Conservation (phyloP, 2,888 invertebrate species). For the Flabesymbios commensalis region DNA sequence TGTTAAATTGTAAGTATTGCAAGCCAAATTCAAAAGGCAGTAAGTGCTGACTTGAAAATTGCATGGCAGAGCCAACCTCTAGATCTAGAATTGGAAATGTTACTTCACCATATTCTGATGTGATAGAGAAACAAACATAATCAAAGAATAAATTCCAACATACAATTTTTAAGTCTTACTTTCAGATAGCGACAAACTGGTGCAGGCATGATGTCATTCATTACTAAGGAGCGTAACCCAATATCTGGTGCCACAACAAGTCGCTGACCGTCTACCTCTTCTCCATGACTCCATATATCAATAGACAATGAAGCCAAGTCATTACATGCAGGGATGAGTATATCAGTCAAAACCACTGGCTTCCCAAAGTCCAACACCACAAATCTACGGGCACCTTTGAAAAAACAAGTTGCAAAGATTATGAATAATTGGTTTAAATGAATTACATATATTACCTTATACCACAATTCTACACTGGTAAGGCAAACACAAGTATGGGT, state of each 20-base stretch:
- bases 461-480: no score
- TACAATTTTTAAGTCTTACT: no score
- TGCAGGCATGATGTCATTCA: slow-evolving; percentile 87
- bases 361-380: slow-evolving; percentile 91
- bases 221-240: slow-evolving; percentile 79
- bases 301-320: slow-evolving; percentile 78
- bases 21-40: no score
- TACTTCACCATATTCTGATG: no score
- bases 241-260: slow-evolving; percentile 86
- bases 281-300: slow-evolving; percentile 86
- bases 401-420: neutral
- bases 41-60: no score
- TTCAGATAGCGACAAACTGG: slow-evolving; percentile 87
- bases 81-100: no score
- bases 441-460: neutral
- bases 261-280: slow-evolving; percentile 83
- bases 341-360: slow-evolving; percentile 81
- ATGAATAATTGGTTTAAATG: neutral
- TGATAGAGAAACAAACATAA: no score
- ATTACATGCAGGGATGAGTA: slow-evolving; percentile 65
- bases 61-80: no score
- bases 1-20: no score
- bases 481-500: no score
- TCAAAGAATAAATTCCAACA: no score
- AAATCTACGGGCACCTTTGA: slow-evolving; percentile 77